A percentile compares a stretch with the other conserved stretches of the same genome.
phyloP scores from a whole-genome alignment of 2,797 vertebrate genomes.

The Cynodonichthys magdalenae region DNA sequence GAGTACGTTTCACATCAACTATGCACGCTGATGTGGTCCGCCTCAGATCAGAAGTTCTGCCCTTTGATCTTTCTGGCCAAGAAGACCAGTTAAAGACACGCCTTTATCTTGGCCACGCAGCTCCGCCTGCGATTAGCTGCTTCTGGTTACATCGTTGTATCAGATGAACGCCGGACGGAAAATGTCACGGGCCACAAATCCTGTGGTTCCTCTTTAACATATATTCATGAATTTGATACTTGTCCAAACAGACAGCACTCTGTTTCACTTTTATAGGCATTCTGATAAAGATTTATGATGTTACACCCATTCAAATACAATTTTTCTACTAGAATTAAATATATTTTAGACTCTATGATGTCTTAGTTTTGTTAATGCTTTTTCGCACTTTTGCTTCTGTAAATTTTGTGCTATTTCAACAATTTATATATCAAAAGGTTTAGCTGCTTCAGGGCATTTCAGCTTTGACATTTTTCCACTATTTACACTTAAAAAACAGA shows the following conservation, averaged over 20 bases:
- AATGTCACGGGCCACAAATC: constrained; percentile 42
- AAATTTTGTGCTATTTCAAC: too few species aligned
- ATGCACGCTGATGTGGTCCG: constrained; percentile 38
- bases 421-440: too few species aligned
- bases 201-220: constrained; percentile 13
- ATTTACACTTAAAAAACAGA: too few species aligned
- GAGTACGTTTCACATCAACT: constrained; percentile 51
- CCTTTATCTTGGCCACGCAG: constrained; percentile 44
- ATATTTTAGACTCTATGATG: too few species aligned
- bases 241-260: background rate
- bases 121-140: constrained; percentile 45
- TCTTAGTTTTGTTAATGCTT: too few species aligned
- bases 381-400: too few species aligned
- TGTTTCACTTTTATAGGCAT: background rate
- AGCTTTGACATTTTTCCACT: too few species aligned
- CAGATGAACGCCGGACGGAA: constrained; percentile 57
- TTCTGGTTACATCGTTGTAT: constrained; percentile 72
- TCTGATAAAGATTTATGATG: too few species aligned
- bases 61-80: constrained; percentile 40
- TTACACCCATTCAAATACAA: too few species aligned
- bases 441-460: too few species aligned
- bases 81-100: constrained; percentile 22
- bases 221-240: constrained; percentile 5
- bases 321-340: too few species aligned
- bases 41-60: constrained; percentile 43